Evolutionary conservation across 2,797 vertebrate species (phyloP), one percentile per base, ranked within the genome.

Genomic region (Silurus lanzhouensis): DNA sequence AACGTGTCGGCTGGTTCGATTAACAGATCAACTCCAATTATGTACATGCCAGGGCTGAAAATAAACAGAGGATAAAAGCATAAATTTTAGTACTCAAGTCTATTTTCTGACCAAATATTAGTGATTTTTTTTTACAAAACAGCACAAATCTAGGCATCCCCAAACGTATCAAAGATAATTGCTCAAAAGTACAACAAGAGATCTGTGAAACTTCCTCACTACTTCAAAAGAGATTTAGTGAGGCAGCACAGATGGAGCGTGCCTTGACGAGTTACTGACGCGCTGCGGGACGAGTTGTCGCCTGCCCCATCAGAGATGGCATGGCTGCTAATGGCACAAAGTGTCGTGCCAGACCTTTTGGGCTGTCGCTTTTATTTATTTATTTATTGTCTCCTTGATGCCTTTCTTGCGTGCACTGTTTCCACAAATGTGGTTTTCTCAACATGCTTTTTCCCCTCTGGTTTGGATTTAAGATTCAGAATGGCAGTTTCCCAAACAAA

Each of bases 201-300:
- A 88, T 80, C 79, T 38, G 66, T 83, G 88, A 83, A 92, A 90
- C 85, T 88, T 92, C 88, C 91, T 92, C 84, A 79, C 90, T 90
- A 93, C 91, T 92, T 93, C 90, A 93, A 92, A 93, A 92, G 92
- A 88, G 86, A 90, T 88, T 92, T 92, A 86, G 87, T 84, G 81
- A 83, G 84, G 74, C 86, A 87, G 82, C 87, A 93, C 94, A 94
- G 92, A 94, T 94, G 94, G 92, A 79, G 89, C 86, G 91, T 90
- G 92, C 89, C 92, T 91, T 61, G 75, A 83, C 74, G 72, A 63
- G 89, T 94, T 92, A 93, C 66, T 89, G 87, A 91, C 90, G 91
- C 55, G 67, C 88, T 77, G 84, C 70, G 61, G 83, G 90, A 86
- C 61, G 82, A 85, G 86, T 55, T 81, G 84, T 88, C 89, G 88